Base-by-base conservation (phyloP, 2,888 invertebrate species). In the Bombylius discolor region DNA sequence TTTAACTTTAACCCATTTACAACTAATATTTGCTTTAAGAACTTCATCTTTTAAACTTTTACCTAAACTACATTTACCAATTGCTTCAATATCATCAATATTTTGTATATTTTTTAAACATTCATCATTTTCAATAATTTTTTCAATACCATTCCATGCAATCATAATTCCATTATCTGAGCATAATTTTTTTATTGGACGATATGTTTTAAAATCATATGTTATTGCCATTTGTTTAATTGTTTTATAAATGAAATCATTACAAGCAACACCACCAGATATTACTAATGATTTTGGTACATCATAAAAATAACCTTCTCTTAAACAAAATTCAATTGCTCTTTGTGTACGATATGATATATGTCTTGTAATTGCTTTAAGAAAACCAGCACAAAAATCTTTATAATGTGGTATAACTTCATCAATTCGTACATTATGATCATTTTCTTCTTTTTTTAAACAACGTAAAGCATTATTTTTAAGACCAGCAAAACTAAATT, bases 111-210 rank as follows among this genome's bases (percentile, higher is more conserved):
- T 52, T 49, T 55, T 49, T 51, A 56, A 49, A 49, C 52, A 60
- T 23, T 46, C 34, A n/a, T 48, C 14, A n/a, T 14, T 42, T 3
- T 39, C 32, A 23, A 53, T 13, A 52, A 42, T 49, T 49, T 83
- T 86, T 74, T 97, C 96, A 53, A 94, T 77, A 9, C 93, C 97
- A 78, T 96, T 96, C 96, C 98, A 98, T 23, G 98, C 98, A 65
- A 99, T 91, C 99, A 99, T 99, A 42, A 95, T 81, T 8, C 98
- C 99, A 79, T 99, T 99, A 71, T 99, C 99, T 0, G 94, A 95
- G 70, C 99, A 99, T 11, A 94, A 79, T 66, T 81, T 79, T 32
- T 87, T 83, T 5, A 92, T 88, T 13, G 97, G 95, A 56, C 88
- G 80, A 56, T 81, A 77, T 5, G 90, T 76, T 66, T 76, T 76